Conservation (phyloP, 35 echinoderm and acorn worm species). For the Nesometra sesokonis region DNA sequence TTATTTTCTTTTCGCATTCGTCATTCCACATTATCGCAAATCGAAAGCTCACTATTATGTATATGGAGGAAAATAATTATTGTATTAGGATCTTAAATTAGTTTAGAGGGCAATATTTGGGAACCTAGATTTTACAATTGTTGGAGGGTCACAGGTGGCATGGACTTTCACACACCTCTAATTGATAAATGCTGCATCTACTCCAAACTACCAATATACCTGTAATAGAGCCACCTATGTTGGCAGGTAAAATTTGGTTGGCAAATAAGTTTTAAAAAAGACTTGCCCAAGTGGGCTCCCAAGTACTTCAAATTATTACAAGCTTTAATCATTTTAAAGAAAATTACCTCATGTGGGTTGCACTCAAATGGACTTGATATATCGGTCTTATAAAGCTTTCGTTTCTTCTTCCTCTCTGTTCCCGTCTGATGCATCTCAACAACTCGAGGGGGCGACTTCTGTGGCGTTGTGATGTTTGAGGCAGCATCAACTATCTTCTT, state of each 20-base stretch:
- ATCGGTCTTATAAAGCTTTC: conserved; percentile 78
- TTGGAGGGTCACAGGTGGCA: no score
- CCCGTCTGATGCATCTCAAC: background rate
- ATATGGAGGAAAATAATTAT: no score
- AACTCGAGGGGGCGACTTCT: conserved; percentile 33
- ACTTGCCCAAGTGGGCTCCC: background rate
- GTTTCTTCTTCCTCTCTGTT: conserved; percentile 41
- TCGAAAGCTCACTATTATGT: no score
- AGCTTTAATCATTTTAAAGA: background rate
- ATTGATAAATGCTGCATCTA: no score
- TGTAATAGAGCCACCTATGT: background rate
- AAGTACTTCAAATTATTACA: background rate
- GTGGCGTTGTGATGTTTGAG: background rate
- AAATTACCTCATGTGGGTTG: conserved; percentile 66
- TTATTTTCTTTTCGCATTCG: no score
- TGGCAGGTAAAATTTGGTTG: background rate
- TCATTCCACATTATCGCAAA: no score
- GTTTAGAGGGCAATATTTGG: no score
- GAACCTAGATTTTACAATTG: no score
- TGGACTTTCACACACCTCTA: no score
- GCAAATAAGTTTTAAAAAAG: background rate
- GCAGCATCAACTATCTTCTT: conserved; percentile 54
- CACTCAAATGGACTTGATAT: conserved; percentile 79
- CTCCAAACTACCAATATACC: no score
- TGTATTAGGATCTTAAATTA: no score